These are phyloP conservation scores for Regulus satrapa DNA, from an alignment of 2,113 vertebrate species.

Conservation along the genomic window DNA sequence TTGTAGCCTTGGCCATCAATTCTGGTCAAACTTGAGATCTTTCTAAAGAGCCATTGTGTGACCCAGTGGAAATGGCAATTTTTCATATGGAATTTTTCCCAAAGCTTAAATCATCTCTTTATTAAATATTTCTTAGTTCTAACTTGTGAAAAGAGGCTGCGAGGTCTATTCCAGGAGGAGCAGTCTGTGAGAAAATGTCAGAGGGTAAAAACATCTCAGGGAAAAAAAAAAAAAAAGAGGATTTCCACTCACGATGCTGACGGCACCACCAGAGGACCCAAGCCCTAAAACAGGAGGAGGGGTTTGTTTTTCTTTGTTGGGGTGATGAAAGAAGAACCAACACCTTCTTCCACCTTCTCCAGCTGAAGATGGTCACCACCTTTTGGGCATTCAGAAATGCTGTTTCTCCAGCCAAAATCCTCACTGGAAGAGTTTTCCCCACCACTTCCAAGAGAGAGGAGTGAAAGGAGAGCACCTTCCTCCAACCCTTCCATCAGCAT, in stretches of 20 bases:
- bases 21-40: background rate
- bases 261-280: background rate
- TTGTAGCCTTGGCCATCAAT: background rate
- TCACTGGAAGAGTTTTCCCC: background rate
- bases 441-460: rapidly evolving
- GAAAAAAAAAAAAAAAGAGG: background rate
- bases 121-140: background rate
- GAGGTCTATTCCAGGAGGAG: background rate
- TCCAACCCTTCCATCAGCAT: background rate
- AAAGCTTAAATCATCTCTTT: background rate
- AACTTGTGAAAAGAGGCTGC: background rate
- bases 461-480: background rate
- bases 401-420: background rate
- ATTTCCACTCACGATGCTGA: background rate
- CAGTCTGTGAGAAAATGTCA: background rate
- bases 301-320: background rate
- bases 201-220: background rate
- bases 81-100: background rate
- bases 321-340: background rate
- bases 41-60: background rate
- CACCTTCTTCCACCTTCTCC: background rate
- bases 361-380: background rate
- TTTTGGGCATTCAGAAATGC: background rate
- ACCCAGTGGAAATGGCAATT: background rate
- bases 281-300: background rate